Evolutionary conservation across 2,113 vertebrate species (phyloP), one percentile per base, ranked within the genome.

Genomic region (Forbesichthys papilliferus): DNA sequence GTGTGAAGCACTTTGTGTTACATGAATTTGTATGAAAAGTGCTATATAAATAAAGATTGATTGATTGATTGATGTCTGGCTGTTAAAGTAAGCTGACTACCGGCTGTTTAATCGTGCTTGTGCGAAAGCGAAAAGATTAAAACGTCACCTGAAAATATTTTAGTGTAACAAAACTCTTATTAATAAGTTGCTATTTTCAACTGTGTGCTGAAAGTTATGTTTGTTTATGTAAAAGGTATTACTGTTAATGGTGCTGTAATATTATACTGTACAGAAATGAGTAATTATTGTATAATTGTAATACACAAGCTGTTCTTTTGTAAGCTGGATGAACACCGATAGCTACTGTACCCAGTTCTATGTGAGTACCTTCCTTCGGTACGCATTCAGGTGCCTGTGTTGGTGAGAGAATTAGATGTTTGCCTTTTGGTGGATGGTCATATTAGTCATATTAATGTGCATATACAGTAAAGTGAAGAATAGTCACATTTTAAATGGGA

Each of bases 391-490:
- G 68, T 59, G 73, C 14, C 54, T 64, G 74, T 76, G 46, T 69
- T 48, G 79, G 68, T 77, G 58, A 70, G 82, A 78, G 63, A 75
- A 59, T 78, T 74, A 84, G 53, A 86, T 75, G 71, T 66, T 68
- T 33, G 16, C 76, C 11, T 60, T 82, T 80, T 78, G 62, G 55
- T 70, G 73, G 70, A 74, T 58, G 61, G 53, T 72, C 72, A 68
- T 86, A 86, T 85, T 78, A 78, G 81, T 67, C 62, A 68, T 80
- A 87, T 80, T 88, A 65, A 88, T 87, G 79, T 81, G 69, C 74
- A 81, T 77, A 86, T 84, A 75, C 80, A 85, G 68, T 82, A 75
- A 81, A 85, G 68, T 82, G 79, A 82, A 83, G 78, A 78, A 73
- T 73, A 77, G 66, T 54, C 73, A 84, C 72, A 71, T 78, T 90